Base-by-base conservation (phyloP, 1,140 invertebrate genomes). In the Ganaspis sp. region DNA sequence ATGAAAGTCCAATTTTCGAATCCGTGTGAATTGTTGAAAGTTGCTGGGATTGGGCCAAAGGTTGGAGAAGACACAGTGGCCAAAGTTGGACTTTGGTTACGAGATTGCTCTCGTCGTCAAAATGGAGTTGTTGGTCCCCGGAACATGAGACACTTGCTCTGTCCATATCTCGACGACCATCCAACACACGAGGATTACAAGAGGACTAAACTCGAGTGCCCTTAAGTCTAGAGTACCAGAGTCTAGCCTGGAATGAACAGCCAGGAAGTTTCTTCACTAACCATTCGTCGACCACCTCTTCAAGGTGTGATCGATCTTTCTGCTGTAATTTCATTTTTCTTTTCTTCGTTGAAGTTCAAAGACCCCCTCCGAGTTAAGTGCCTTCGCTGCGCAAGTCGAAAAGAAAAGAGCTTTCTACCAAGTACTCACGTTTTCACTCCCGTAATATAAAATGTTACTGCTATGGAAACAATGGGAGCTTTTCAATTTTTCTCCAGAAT, bases 101-200 rank as follows among this genome's bases (percentile, higher is more conserved):
- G 79, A 11, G 88, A 89, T 6, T 89, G 89, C 38, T 85, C 86
- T 70, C 84, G 83, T 58, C 83, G 86, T 38, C 89, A 90, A 69
- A 74, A 84, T n/a, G 89, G 89, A 19, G 53, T 85, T 40, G 85
- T 91, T 70, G 87, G 89, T 0, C 89, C 89, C 9, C 85, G 89
- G 9, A 87, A 90, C 77, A 82, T 89, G 70, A 81, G 82, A 38
- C 88, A 90, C 75, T 89, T 89, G 64, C 83, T 90, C 11, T 91
- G 90, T 38, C 90, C 90, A 23, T 77, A 82, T 38, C 82, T 88
- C 40, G 76, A 88, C 40, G 82, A 72, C 9, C 69, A 45, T 45
- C 58, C 73, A 23, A 23, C 26, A 38, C 70, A 70, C 17, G 69
- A 75, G 70, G 26, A 64, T 64, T 15, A 34, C 58, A 4, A 64